phyloP scores from a whole-genome alignment of 2,888 invertebrate species.

The Allacma fusca region DNA sequence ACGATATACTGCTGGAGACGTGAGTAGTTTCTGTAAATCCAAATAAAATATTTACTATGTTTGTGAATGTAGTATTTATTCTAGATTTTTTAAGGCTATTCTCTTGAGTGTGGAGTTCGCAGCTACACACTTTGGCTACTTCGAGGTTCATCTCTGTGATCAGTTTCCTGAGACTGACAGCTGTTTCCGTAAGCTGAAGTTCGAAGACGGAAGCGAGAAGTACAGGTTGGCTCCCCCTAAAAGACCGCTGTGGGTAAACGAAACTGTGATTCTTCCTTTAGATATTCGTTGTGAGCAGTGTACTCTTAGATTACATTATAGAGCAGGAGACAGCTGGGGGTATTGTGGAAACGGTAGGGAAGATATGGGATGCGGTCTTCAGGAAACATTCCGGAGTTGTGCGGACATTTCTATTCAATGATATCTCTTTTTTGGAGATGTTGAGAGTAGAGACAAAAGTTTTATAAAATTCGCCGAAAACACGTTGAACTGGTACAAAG shows the following conservation, averaged over 20 bases:
- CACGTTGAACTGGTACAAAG: too few species aligned
- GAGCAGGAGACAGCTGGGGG: slow-evolving; percentile 45
- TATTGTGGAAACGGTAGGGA: slow-evolving; percentile 39
- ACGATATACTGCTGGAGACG: slow-evolving; percentile 25
- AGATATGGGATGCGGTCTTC: slow-evolving; percentile 42
- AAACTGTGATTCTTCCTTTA: slow-evolving; percentile 33
- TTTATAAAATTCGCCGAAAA: too few species aligned
- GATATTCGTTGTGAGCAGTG: slow-evolving; percentile 40
- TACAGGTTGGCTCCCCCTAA: not conserved
- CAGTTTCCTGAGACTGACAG: slow-evolving; percentile 16
- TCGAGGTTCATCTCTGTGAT: slow-evolving; percentile 24
- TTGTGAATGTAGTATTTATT: too few species aligned
- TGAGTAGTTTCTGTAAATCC: too few species aligned
- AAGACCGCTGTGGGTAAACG: slow-evolving; percentile 26
- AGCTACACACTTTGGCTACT: slow-evolving; percentile 8
- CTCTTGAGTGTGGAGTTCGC: slow-evolving; percentile 10
- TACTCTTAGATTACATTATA: slow-evolving; percentile 41
- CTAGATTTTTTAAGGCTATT: not conserved
- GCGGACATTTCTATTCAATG: slow-evolving; percentile 20
- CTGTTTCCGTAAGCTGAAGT: slow-evolving; percentile 8
- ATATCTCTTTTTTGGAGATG: too few species aligned
- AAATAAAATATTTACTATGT: too few species aligned
- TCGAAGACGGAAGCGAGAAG: slow-evolving; percentile 10
- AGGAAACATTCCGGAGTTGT: slow-evolving; percentile 40
- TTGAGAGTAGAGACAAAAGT: too few species aligned